A percentile compares a stretch with the other conserved stretches of the same genome.
These are phyloP conservation scores for Drosophila novamexicana DNA, from an alignment of 1,140 invertebrate species.

Conservation along the genomic window DNA sequence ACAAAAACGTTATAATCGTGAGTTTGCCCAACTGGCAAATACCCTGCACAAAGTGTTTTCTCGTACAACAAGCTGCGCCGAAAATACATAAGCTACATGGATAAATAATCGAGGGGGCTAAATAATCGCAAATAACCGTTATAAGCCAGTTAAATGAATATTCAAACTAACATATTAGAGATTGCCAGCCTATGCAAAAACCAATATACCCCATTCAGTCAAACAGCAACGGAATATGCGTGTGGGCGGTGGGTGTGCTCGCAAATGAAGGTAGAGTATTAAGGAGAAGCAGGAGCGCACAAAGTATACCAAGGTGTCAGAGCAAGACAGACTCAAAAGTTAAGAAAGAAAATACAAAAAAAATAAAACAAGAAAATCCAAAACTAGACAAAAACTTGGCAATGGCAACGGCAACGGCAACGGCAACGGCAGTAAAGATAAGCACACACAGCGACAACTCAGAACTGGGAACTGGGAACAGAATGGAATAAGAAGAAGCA, in stretches of 20 bases:
- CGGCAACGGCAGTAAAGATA: conserved; percentile 43
- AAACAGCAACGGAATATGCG: conserved; percentile 46
- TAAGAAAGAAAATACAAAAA: conserved; percentile 2
- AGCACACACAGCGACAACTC: conserved; percentile 27
- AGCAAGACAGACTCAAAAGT: conserved; percentile 28
- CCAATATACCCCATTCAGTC: not conserved
- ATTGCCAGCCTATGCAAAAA: not conserved
- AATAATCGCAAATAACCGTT: no score
- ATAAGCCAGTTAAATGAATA: no score
- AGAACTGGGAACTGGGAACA: conserved; percentile 14
- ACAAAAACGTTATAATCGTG: not conserved
- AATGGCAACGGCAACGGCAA: conserved; percentile 47
- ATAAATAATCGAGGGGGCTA: no score
- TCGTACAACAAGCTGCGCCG: no score
- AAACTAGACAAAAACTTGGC: conserved; percentile 77
- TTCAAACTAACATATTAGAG: no score
- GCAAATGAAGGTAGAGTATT: not conserved
- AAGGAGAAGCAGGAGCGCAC: not conserved
- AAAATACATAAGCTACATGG: no score
- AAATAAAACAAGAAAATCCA: conserved; percentile 14
- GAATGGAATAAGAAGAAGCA: conserved; percentile 16
- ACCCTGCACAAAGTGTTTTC: not conserved
- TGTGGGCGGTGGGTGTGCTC: conserved; percentile 62
- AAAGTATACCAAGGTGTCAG: conserved; percentile 9
- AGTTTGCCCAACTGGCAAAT: not conserved